Evolutionary conservation across 2,888 invertebrate species (phyloP), one percentile per base, ranked within the genome.

Genomic region (Lasioglossum morio): DNA sequence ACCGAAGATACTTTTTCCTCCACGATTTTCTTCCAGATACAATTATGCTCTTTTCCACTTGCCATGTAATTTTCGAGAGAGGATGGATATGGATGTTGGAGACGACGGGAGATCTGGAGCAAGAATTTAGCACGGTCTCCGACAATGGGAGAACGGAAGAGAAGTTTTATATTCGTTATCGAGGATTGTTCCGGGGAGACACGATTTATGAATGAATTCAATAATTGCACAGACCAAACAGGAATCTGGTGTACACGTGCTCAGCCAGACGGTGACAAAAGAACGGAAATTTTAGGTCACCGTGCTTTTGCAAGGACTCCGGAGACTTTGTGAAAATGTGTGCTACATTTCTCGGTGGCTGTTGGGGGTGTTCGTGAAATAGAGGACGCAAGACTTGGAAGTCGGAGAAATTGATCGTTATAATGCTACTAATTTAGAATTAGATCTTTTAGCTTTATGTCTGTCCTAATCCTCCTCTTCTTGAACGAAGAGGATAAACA

Each of bases 191-290:
- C 63, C 63, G 30, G 63, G 16, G 27, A 30, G 63, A 30, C 63
- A 63, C 16, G 63, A 63, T 30, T 63, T 30, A 27, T 63, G 63
- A 63, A 63, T 63, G 63, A 63, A 63, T 30, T 63, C 63, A 63
- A 30, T 63, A 63, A 63, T 63, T 63, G 63, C 63, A 30, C 30
- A 16, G 30, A 30, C 63, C 63, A 16, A 30, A 63, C 63, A 30
- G 27, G 30, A 16, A 30, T 7, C 63, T 63, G 63, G 53, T 8
- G 30, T 63, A 30, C 63, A 63, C 30, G 63, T 63, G 60, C 27
- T 63, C n/a, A 16, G 27, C 1, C 5, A 60, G 63, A 16, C 30
- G 16, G 5, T 30, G 30, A 63, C 63, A 63, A 63, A 63, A 30
- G 63, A 16, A 27, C 30, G 63, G 63, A 63, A 63, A 63, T 63